Evolutionary conservation across 53 echinoderm and acorn worm species (phyloP).

Genomic region (Paracentrotus lividus): DNA sequence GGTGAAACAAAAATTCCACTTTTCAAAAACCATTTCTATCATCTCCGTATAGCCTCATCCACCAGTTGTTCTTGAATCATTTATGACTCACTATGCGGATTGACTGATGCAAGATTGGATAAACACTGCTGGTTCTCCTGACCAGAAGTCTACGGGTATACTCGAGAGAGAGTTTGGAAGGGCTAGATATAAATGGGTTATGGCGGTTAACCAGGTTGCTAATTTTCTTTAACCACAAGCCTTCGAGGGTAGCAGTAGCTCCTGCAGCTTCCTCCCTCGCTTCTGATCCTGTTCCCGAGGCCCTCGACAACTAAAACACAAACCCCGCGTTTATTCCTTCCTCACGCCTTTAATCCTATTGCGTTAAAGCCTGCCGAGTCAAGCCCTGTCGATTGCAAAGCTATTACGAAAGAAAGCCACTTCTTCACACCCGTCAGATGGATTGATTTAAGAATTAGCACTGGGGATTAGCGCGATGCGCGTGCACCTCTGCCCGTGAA

Average conservation of each 20-base stretch:
- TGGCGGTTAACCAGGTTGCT: conserved; percentile 18
- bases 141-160: conserved; percentile 29
- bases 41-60: conserved; percentile 1
- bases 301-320: not conserved
- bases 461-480: not conserved
- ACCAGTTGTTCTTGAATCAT: conserved; percentile 25
- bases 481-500: conserved; percentile 24
- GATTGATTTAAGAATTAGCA: conserved; percentile 39
- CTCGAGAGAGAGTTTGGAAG: not conserved
- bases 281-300: conserved; percentile 13
- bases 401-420: conserved; percentile 18
- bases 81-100: conserved; percentile 29
- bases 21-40: conserved; percentile 17
- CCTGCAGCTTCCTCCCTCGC: conserved; percentile 18
- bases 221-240: conserved; percentile 10
- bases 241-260: not conserved
- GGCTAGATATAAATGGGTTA: conserved; percentile 36
- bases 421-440: not conserved
- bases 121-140: not conserved
- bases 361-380: conserved; percentile 18
- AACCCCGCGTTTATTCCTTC: conserved; percentile 20
- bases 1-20: too few species aligned
- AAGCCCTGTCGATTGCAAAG: not conserved
- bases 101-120: not conserved
- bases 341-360: not conserved